These are phyloP conservation scores for Drosophila anomalata DNA, from an alignment of 2,888 invertebrate genomes.

Conservation along the genomic window DNA sequence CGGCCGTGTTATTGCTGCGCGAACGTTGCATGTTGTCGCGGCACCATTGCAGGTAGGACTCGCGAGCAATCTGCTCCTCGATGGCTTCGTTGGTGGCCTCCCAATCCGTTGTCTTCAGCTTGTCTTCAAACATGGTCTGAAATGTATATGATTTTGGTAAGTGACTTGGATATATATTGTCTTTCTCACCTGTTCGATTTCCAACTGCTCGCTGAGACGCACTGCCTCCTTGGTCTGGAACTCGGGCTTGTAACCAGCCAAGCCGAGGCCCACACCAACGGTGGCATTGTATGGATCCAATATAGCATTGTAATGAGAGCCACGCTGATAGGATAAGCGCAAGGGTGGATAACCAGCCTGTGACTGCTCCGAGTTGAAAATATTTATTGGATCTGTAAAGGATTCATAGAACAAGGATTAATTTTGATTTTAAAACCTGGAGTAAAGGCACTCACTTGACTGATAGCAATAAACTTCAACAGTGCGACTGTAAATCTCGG, in stretches of 20 bases:
- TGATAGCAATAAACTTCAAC: slow-evolving; percentile 90
- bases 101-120: slow-evolving; percentile 94
- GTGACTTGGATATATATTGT: not conserved
- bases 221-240: slow-evolving; percentile 90
- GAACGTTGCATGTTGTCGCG: slow-evolving; percentile 87
- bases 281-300: slow-evolving; percentile 92
- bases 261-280: slow-evolving; percentile 92
- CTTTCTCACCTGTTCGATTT: slow-evolving; percentile 88
- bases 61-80: slow-evolving; percentile 93
- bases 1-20: slow-evolving; percentile 67
- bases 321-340: slow-evolving; percentile 93
- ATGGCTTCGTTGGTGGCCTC: slow-evolving; percentile 96
- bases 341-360: slow-evolving; percentile 91
- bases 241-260: slow-evolving; percentile 91
- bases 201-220: slow-evolving; percentile 90
- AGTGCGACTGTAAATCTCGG: slow-evolving; percentile 94
- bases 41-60: slow-evolving; percentile 93
- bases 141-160: not conserved
- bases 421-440: not conserved
- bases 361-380: slow-evolving; percentile 90
- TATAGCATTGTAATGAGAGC: slow-evolving; percentile 94
- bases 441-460: slow-evolving; percentile 68
- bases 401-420: not conserved
- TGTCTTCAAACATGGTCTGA: slow-evolving; percentile 95
- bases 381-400: slow-evolving; percentile 91